phyloP scores from a whole-genome alignment of 1,140 invertebrate genomes.

The Lysiphlebus fabarum region DNA sequence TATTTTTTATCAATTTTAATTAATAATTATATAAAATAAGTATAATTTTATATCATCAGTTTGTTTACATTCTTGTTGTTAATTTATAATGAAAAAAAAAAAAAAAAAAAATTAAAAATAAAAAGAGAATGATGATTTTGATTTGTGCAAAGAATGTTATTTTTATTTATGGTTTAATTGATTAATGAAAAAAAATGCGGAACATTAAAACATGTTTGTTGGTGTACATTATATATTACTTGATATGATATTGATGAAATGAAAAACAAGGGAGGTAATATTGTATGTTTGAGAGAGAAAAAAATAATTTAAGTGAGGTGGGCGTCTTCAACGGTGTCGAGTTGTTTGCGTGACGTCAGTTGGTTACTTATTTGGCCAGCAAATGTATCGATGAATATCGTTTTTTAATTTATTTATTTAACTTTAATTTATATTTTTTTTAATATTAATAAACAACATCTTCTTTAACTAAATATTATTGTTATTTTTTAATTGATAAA shows the following conservation, averaged over 20 bases:
- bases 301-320: constrained; percentile 26
- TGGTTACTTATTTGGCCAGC: constrained; percentile 52
- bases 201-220: constrained; percentile 15
- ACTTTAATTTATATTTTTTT: too few species aligned
- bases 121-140: too few species aligned
- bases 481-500: too few species aligned
- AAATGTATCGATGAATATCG: constrained; percentile 37
- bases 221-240: not conserved
- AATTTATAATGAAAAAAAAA: too few species aligned
- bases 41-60: too few species aligned
- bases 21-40: too few species aligned
- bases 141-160: too few species aligned
- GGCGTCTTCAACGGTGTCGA: constrained; percentile 35
- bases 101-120: too few species aligned
- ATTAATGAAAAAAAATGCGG: constrained; percentile 18
- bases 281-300: constrained; percentile 3
- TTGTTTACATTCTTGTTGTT: constrained; percentile 1
- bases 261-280: not conserved
- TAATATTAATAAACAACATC: too few species aligned
- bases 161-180: constrained; percentile 18
- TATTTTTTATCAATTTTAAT: too few species aligned
- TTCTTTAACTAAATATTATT: too few species aligned
- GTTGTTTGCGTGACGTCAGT: constrained; percentile 46
- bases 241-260: constrained; percentile 7
- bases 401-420: constrained; percentile 12